Percentiles rank a stretch among this genome's conserved stretches.
These are phyloP conservation scores for Dicentrarchus labrax DNA, from an alignment of 2,113 vertebrate species.

Conservation along the genomic window DNA sequence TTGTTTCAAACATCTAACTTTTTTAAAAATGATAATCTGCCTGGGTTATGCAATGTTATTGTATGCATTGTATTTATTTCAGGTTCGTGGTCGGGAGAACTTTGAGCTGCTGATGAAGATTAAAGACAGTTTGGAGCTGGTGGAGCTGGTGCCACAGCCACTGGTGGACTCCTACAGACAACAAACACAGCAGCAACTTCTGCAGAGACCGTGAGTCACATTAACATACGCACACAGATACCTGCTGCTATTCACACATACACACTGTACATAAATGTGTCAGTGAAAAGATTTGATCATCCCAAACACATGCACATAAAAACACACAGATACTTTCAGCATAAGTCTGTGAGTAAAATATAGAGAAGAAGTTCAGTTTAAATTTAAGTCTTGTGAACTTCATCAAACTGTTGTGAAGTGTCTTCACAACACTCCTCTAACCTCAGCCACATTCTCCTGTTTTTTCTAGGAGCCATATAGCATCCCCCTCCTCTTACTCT, in stretches of 20 bases:
- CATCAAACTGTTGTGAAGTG: background rate
- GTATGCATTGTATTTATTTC: conserved; percentile 28
- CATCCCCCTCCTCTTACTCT: conserved; percentile 87
- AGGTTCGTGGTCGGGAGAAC: conserved; percentile 97
- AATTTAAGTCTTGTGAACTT: background rate
- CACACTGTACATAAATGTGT: background rate
- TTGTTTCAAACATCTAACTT: background rate
- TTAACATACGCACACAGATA: conserved; percentile 1
- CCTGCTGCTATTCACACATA: background rate
- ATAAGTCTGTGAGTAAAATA: too few species aligned
- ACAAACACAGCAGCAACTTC: conserved; percentile 94
- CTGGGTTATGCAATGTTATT: background rate
- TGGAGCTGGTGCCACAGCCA: conserved; percentile 94
- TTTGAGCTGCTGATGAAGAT: conserved; percentile 98
- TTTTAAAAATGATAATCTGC: too few species aligned
- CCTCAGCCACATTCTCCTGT: background rate
- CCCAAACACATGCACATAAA: background rate
- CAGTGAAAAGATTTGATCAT: background rate
- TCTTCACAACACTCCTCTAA: conserved; percentile 14
- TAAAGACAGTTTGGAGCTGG: conserved; percentile 96
- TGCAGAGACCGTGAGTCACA: conserved; percentile 94
- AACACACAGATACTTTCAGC: background rate
- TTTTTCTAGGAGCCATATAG: conserved; percentile 87
- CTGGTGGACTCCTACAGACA: conserved; percentile 95
- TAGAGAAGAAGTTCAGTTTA: too few species aligned